Evolutionary conservation across 2,888 invertebrate species (phyloP).

Genomic region (Lepidonotus clava): DNA sequence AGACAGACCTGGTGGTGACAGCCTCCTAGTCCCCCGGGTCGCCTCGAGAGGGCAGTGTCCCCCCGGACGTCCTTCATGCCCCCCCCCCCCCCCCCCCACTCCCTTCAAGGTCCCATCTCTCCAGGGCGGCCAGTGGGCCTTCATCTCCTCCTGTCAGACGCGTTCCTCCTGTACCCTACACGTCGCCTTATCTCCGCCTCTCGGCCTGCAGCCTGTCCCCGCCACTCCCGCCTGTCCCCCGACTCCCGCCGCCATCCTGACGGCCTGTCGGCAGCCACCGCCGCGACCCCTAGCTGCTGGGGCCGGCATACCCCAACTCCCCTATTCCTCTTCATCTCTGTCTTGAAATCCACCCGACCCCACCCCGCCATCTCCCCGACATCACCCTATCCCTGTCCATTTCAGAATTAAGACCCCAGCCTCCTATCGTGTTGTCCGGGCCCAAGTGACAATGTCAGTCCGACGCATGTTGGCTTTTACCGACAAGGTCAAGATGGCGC

Average conservation of each 20-base stretch:
- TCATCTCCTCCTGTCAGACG: constrained; percentile 22
- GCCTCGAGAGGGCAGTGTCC: background rate
- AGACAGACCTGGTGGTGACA: constrained; percentile 36
- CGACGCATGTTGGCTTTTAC: background rate
- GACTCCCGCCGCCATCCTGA: background rate
- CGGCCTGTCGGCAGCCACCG: background rate
- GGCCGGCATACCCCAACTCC: background rate
- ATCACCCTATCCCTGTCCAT: background rate
- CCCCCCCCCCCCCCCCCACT: background rate
- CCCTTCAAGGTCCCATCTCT: constrained; percentile 28
- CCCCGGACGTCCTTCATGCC: background rate
- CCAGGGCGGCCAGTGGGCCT: background rate
- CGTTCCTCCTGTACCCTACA: background rate
- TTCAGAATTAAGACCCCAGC: too few species aligned
- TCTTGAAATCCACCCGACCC: background rate
- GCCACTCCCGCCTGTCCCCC: too few species aligned
- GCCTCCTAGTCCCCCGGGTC: background rate
- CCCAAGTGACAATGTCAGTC: background rate
- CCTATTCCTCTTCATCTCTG: background rate
- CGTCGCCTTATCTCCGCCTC: constrained; percentile 20
- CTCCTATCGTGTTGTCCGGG: background rate
- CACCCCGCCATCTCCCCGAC: background rate
- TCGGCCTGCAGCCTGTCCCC: too few species aligned
- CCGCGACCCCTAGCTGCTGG: background rate
- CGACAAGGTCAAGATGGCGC: constrained; percentile 9